Evolutionary conservation across 2,888 invertebrate genomes (phyloP).

Genomic region (Ditula angustiorana): DNA sequence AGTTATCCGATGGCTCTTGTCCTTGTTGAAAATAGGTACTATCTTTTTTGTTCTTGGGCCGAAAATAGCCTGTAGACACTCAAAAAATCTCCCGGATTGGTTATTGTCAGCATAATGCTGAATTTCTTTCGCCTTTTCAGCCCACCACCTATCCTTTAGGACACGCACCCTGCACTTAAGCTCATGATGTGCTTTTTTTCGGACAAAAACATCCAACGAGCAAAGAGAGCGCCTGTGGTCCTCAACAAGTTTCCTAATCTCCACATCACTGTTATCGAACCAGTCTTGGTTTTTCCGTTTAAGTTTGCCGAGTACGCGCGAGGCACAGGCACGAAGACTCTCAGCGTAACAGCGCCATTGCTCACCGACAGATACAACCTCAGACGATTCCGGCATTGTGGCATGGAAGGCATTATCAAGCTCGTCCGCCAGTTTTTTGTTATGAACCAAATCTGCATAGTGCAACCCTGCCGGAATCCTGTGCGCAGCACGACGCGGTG

Average conservation of each 20-base stretch:
- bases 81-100: slow-evolving; percentile 36
- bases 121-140: slow-evolving; percentile 35
- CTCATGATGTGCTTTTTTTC: background rate
- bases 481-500: background rate
- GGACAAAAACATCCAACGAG: background rate
- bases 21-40: slow-evolving; percentile 28
- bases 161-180: slow-evolving; percentile 33
- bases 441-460: background rate
- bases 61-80: slow-evolving; percentile 30
- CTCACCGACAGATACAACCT: background rate
- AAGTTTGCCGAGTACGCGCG: slow-evolving; percentile 26
- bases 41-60: slow-evolving; percentile 34
- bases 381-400: background rate
- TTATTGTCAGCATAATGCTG: slow-evolving; percentile 37
- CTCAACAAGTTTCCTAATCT: slow-evolving; percentile 32
- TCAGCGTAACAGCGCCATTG: slow-evolving; percentile 1
- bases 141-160: slow-evolving; percentile 42
- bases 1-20: slow-evolving; percentile 27
- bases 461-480: background rate
- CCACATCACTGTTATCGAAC: slow-evolving; percentile 37
- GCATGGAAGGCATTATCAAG: background rate
- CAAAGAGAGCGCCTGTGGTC: background rate
- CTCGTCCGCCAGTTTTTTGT: background rate
- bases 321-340: background rate
- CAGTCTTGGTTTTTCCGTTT: slow-evolving; percentile 39